Percentiles rank a stretch among this genome's conserved stretches.
Conservation (phyloP, 1,140 invertebrate species). For the Papilio dardanus region DNA sequence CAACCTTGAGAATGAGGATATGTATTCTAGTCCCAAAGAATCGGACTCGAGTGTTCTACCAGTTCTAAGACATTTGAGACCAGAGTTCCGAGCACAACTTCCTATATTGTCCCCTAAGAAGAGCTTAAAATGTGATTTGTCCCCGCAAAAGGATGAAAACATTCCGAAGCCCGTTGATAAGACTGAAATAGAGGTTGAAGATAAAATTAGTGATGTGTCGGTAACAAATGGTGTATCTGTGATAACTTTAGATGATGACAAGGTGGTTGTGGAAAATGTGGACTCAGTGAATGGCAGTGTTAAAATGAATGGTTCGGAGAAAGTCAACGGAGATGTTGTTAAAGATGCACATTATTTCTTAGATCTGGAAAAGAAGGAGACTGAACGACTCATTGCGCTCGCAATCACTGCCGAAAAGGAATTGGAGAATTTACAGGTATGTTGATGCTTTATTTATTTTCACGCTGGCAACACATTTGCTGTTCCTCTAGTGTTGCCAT, state of each 20-base stretch:
- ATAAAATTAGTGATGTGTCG: conserved; percentile 52
- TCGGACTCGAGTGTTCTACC: conserved; percentile 83
- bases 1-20: conserved; percentile 64
- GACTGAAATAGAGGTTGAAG: conserved; percentile 57
- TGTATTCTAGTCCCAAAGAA: conserved; percentile 65
- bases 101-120: conserved; percentile 86
- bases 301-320: conserved; percentile 50
- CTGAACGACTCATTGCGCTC: conserved; percentile 85
- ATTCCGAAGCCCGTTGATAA: conserved; percentile 60
- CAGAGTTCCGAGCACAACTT: conserved; percentile 92
- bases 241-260: conserved; percentile 69
- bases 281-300: conserved; percentile 48
- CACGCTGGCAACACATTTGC: no score
- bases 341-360: conserved; percentile 90
- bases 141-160: conserved; percentile 67
- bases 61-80: conserved; percentile 90
- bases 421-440: conserved; percentile 82
- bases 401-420: conserved; percentile 87
- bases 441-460: conserved; percentile 33
- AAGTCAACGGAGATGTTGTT: conserved; percentile 61
- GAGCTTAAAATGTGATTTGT: conserved; percentile 65
- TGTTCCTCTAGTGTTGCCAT: no score
- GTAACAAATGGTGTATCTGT: conserved; percentile 73
- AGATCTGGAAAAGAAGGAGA: conserved; percentile 88
- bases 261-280: conserved; percentile 43